Conservation (phyloP, 2,113 vertebrate genomes). For the Eira barbara region DNA sequence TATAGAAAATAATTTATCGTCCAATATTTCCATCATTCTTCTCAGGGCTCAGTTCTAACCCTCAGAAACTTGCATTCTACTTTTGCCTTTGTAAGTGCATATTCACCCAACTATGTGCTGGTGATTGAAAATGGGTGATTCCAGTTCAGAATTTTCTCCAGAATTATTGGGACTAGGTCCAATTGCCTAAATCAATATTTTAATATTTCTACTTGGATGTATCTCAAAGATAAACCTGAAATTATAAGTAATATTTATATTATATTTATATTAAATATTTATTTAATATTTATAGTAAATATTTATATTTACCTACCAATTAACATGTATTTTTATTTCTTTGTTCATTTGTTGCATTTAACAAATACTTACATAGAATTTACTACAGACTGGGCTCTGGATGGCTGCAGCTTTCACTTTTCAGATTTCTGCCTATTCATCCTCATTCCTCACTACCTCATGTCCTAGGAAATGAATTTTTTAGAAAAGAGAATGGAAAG, state of each 20-base stretch:
- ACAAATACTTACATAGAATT: neutral
- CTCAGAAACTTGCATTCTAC: neutral
- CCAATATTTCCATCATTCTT: neutral
- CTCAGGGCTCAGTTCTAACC: neutral
- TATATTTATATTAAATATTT: too few species aligned
- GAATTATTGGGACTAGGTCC: neutral
- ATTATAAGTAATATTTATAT: neutral
- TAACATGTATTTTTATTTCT: neutral
- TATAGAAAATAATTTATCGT: neutral
- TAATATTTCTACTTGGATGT: neutral
- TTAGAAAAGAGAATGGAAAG: neutral
- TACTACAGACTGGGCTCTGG: too few species aligned
- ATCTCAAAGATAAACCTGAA: neutral
- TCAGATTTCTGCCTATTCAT: neutral
- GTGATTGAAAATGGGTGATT: neutral
- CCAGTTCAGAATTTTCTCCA: neutral
- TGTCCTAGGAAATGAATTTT: neutral
- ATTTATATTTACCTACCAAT: too few species aligned
- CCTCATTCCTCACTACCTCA: accelerated
- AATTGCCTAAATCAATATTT: neutral
- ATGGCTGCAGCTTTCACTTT: accelerated
- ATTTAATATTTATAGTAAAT: too few species aligned
- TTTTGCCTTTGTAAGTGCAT: neutral
- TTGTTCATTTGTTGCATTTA: neutral
- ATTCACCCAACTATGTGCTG: too few species aligned